A percentile compares a stretch with the other conserved stretches of the same genome.
phyloP scores from a whole-genome alignment of 1,140 invertebrate genomes.

The Epicauta chinensis region DNA sequence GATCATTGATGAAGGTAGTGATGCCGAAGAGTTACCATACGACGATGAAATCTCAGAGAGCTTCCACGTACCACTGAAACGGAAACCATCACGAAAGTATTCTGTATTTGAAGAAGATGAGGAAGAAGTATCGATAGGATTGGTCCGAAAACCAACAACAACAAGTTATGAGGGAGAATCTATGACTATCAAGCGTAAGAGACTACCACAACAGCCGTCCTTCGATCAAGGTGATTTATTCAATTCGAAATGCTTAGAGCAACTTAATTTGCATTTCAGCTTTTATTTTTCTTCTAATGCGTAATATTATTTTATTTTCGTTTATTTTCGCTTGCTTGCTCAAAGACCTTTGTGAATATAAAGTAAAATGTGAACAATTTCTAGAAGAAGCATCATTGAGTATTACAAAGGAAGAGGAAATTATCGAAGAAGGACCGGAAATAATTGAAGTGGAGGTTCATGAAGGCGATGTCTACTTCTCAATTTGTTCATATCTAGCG shows the following conservation, averaged over 20 bases:
- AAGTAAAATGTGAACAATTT: constrained; percentile 9
- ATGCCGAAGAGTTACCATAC: constrained; percentile 55
- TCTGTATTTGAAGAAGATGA: constrained; percentile 53
- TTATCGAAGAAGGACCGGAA: constrained; percentile 45
- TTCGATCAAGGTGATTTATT: constrained; percentile 57
- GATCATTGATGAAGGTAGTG: constrained; percentile 54
- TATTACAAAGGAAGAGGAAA: constrained; percentile 51
- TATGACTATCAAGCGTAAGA: constrained; percentile 54
- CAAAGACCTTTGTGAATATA: background rate
- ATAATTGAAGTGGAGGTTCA: constrained; percentile 48
- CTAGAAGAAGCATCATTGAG: constrained; percentile 53
- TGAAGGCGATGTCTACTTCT: constrained; percentile 71
- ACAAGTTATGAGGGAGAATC: constrained; percentile 53
- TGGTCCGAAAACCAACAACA: constrained; percentile 40
- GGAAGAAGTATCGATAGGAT: constrained; percentile 48
- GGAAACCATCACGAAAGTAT: constrained; percentile 49
- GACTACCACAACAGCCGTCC: constrained; percentile 52
- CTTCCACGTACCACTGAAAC: constrained; percentile 48
- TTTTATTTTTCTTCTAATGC: constrained; percentile 8
- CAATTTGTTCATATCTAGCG: constrained; percentile 79
- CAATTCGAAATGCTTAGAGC: constrained; percentile 13
- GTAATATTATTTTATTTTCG: background rate
- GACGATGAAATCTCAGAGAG: constrained; percentile 51
- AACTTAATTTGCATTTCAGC: constrained; percentile 10
- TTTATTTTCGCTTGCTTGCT: background rate